Conservation (phyloP, 2,888 invertebrate species). For the Muschampia plurimacula region DNA sequence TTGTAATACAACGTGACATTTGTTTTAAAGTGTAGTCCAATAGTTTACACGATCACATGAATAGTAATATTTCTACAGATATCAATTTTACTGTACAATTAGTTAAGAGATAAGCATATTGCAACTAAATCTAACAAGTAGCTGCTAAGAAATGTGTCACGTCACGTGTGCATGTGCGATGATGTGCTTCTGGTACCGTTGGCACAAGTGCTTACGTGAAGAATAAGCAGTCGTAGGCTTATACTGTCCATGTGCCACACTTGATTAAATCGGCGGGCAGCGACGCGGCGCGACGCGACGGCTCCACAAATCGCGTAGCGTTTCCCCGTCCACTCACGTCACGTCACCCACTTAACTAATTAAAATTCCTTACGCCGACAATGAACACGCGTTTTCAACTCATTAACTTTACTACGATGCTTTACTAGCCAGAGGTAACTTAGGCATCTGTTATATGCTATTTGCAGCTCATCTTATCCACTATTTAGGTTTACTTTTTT, state of each 20-base stretch:
- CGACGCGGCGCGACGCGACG: conserved; percentile 44
- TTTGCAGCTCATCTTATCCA: neutral
- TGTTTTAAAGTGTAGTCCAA: neutral
- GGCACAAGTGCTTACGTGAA: neutral
- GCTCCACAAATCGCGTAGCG: conserved; percentile 55
- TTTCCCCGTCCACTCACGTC: conserved; percentile 60
- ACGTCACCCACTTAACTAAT: conserved; percentile 71
- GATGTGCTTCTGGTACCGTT: neutral
- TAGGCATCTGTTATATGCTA: neutral
- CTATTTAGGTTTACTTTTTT: neutral
- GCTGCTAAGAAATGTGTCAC: neutral
- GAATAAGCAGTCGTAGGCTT: neutral
- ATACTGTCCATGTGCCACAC: conserved; percentile 10
- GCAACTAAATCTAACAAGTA: conserved; percentile 10
- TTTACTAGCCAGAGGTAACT: neutral
- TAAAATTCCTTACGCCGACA: conserved; percentile 71
- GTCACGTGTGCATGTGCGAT: conserved; percentile 1
- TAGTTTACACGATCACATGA: neutral
- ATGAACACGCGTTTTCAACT: conserved; percentile 66
- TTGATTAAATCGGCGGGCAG: conserved; percentile 46
- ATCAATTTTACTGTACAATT: neutral
- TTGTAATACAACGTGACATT: neutral
- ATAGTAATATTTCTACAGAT: neutral
- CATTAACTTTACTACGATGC: conserved; percentile 55
- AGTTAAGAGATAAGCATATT: conserved; percentile 2